Percentiles rank a stretch among this genome's conserved stretches.
Conservation (phyloP, 2,797 vertebrate species). For the Lutjanus campechanus region DNA sequence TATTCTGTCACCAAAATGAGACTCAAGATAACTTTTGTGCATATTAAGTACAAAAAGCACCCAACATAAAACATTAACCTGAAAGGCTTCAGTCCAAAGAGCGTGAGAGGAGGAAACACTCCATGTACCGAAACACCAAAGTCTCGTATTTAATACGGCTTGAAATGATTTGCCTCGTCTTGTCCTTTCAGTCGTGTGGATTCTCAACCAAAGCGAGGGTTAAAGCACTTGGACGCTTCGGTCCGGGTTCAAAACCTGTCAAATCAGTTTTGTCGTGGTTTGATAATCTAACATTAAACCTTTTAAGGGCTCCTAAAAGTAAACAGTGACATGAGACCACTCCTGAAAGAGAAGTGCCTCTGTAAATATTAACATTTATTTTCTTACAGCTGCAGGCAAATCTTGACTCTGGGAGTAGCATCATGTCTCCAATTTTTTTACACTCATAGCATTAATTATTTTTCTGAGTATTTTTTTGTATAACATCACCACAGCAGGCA, state of each 20-base stretch:
- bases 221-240: constrained; percentile 2
- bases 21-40: not conserved
- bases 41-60: not conserved
- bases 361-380: constrained; percentile 24
- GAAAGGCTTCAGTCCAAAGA: constrained; percentile 34
- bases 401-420: not conserved
- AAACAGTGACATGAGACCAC: not conserved
- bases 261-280: not conserved
- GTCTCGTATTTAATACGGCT: constrained; percentile 4
- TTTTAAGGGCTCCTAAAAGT: constrained; percentile 25
- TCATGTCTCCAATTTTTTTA: constrained; percentile 33
- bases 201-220: constrained; percentile 1
- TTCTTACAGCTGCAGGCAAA: constrained; percentile 21
- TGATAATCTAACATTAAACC: constrained; percentile 16
- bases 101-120: not conserved
- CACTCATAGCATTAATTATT: constrained; percentile 55
- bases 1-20: constrained; percentile 1
- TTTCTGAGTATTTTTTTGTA: constrained; percentile 22
- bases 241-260: not conserved
- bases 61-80: constrained; percentile 1
- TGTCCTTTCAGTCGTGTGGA: not conserved
- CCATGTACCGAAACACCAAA: not conserved
- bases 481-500: constrained; percentile 34
- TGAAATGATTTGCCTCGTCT: not conserved
- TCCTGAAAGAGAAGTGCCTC: constrained; percentile 38